Base-by-base conservation (phyloP, 2,888 invertebrate genomes). In the Synergus itoensis region DNA sequence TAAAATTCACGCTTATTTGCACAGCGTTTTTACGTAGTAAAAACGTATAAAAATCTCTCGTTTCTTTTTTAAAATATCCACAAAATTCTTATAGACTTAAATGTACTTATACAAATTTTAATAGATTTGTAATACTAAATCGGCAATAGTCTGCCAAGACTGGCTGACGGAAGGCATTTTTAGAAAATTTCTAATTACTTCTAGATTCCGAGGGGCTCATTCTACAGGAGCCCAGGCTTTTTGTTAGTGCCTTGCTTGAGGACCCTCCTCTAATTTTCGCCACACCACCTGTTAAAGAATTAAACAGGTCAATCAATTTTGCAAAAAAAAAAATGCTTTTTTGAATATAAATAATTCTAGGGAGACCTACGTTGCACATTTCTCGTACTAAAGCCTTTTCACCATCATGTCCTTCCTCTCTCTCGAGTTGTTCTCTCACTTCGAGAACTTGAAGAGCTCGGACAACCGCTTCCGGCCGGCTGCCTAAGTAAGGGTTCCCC, bases 331-430 rank as follows among this genome's bases (percentile, higher is more conserved):
- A 36, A 7, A 5, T 36, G 4, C 36, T 36, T 7, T 7, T 7
- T 16, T 48, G 36, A 36, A n/a, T 1, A 40, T 48, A 14, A 75
- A 40, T 16, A 40, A 75, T 14, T 36, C 8, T 12, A 7, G 36
- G 21, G 67, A 43, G 57, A 93, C 95, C 93, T 93, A 96, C 96
- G 93, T 98, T 98, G 93, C 98, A 98, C 98, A 98, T 98, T 93
- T 98, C 98, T 87, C 98, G 94, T 75, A 98, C 97, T 78, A 98
- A 94, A 5, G 98, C 98, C 91, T 98, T 98, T 92, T 98, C 98
- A 18, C 97, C 97, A 87, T 98, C 96, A 88, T 97, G 92, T 28
- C 90, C 91, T 67, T 95, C 94, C 91, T 96, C 95, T 85, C 96
- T 94, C 92, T 97, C 97, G 83, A 98, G 93, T 88, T 96, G 96